Evolutionary conservation across 2,797 vertebrate species (phyloP).

Genomic region (Danio tinwini): DNA sequence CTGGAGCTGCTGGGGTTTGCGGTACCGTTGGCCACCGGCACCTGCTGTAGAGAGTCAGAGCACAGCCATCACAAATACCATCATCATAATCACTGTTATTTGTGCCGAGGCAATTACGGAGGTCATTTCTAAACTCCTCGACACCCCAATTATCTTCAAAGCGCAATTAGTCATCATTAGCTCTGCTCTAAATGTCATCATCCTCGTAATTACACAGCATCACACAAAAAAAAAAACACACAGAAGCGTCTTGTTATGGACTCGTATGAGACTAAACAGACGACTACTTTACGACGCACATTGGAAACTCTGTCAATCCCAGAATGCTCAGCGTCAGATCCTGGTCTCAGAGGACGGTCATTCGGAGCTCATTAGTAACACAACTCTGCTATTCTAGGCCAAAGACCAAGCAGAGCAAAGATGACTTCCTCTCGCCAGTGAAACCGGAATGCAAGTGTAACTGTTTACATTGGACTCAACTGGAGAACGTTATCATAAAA

Average conservation of each 20-base stretch:
- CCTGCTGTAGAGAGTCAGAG: conserved; percentile 76
- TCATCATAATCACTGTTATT: conserved; percentile 33
- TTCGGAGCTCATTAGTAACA: conserved; percentile 56
- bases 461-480: conserved; percentile 8
- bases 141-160: conserved; percentile 15
- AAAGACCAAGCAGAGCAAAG: conserved; percentile 37
- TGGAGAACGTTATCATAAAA: conserved; percentile 25
- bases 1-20: conserved; percentile 82
- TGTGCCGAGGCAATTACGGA: neutral
- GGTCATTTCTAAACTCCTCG: conserved; percentile 36
- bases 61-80: neutral
- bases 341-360: conserved; percentile 3
- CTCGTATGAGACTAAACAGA: conserved; percentile 3
- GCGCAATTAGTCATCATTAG: conserved; percentile 23
- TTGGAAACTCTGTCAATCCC: neutral
- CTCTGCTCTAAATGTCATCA: conserved; percentile 21
- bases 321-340: neutral
- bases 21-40: conserved; percentile 86
- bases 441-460: conserved; percentile 24
- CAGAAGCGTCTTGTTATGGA: neutral
- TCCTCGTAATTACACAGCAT: conserved; percentile 15
- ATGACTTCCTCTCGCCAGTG: conserved; percentile 17
- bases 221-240: neutral
- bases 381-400: conserved; percentile 14
- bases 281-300: neutral